Percentiles rank a stretch among this genome's conserved stretches.
Conservation (phyloP, 2,888 invertebrate genomes). For the Eristalinus sepulchralis region DNA sequence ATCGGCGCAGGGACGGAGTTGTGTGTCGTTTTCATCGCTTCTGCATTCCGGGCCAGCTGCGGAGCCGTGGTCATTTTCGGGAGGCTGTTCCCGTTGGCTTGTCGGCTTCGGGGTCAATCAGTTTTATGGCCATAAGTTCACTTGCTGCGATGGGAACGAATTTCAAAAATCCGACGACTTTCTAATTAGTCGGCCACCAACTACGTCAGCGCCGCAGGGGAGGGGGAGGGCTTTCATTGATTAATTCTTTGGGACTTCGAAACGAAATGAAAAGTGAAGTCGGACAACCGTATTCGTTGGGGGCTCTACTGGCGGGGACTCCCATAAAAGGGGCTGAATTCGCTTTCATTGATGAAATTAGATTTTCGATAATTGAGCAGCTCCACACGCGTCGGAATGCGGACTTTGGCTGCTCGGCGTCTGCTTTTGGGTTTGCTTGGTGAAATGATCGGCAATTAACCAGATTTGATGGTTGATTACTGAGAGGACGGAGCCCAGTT, state of each 20-base stretch:
- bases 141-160: conserved; percentile 25
- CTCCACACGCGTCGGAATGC: conserved; percentile 55
- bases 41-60: conserved; percentile 15
- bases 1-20: conserved; percentile 8
- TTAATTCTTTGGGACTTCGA: conserved; percentile 41
- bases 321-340: conserved; percentile 57
- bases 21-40: neutral
- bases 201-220: conserved; percentile 18
- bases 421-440: neutral
- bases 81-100: conserved; percentile 1
- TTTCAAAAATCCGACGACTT: conserved; percentile 50
- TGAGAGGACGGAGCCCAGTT: neutral
- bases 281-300: neutral
- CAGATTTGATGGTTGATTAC: neutral
- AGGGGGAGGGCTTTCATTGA: conserved; percentile 61
- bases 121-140: conserved; percentile 37
- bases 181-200: conserved; percentile 63
- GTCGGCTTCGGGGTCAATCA: neutral
- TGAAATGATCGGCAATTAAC: neutral
- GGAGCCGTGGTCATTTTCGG: neutral
- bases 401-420: neutral
- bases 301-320: neutral
- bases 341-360: conserved; percentile 67
- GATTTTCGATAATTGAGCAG: conserved; percentile 54
- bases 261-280: conserved; percentile 66